Base-by-base conservation (phyloP, 2,113 vertebrate genomes). In the Anarrhichthys ocellatus region DNA sequence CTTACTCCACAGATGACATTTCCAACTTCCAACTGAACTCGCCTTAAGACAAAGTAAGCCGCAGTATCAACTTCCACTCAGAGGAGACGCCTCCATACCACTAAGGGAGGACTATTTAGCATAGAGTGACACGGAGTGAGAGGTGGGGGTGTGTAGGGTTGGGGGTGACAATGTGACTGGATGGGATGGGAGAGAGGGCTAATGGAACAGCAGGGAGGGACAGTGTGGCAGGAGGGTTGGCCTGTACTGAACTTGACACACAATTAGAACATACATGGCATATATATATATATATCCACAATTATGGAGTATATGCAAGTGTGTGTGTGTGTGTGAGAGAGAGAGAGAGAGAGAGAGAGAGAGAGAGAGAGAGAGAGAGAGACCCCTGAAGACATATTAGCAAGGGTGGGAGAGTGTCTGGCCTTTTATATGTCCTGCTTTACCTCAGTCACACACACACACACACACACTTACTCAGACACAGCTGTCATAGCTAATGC, bases 211-310 rank as follows among this genome's bases (percentile, higher is more conserved):
- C 76, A 65, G 48, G 54, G 61, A 78, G 78, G 87, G 86, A 68
- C 82, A 82, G 65, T 79, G 46, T 87, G 87, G 77, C 82, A 89
- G 82, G 52, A 77, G 74, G 82, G 67, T 73, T 54, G 70, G 74
- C 67, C 87, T 68, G 79, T 64, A 78, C 76, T 1, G 36, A 87
- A 88, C 81, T 42, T 89, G 87, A 89, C 87, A 90, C 44, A 9
- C 83, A 91, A 87, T 88, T 91, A 87, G 56, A 83, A 88, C 50
- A 88, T 84, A 91, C 78, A 84, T 78, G 62, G 58, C 73, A 84
- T 66, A 81, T 81, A 78, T 52, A 74, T 15, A 82, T 66, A 80
- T 80, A 76, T 59, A 75, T 17, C 76, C n/a, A 81, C 34, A 44
- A 44, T 40, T 73, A 78, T 48, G 24, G 32, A 44, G 38, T 54